These are phyloP conservation scores for Melanotus villosus DNA, from an alignment of 2,888 invertebrate genomes.

Conservation along the genomic window DNA sequence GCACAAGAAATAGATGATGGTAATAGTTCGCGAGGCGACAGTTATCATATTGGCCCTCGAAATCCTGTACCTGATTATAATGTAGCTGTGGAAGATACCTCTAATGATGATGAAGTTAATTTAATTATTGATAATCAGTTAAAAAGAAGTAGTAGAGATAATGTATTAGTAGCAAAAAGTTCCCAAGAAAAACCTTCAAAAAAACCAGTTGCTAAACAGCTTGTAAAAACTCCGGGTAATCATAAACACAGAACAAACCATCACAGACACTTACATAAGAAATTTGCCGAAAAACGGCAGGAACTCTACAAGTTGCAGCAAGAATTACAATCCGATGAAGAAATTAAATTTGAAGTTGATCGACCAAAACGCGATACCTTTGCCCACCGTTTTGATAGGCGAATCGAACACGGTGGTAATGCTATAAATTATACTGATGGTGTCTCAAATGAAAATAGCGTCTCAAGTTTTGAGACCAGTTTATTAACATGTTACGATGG, in stretches of 20 bases:
- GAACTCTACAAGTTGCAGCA: conserved; percentile 50
- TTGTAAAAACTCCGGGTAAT: not conserved
- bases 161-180: not conserved
- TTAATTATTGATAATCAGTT: conserved; percentile 36
- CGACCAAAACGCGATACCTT: conserved; percentile 24
- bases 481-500: conserved; percentile 84
- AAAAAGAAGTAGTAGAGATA: not conserved
- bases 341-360: conserved; percentile 35
- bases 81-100: conserved; percentile 50
- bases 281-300: conserved; percentile 33
- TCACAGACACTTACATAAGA: not conserved
- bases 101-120: conserved; percentile 54
- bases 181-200: not conserved
- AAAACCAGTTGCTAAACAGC: no score
- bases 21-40: not conserved
- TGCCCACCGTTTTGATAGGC: conserved; percentile 73
- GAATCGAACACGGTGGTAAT: conserved; percentile 85
- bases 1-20: conserved; percentile 66
- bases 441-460: conserved; percentile 74
- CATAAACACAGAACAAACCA: conserved; percentile 4
- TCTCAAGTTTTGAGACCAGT: conserved; percentile 88
- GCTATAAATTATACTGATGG: conserved; percentile 72
- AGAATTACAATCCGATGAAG: conserved; percentile 47
- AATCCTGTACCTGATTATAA: conserved; percentile 12
- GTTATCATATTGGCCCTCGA: not conserved